Percentiles rank a stretch among this genome's conserved stretches.
These are phyloP conservation scores for Apolygus lucorum DNA, from an alignment of 1,140 invertebrate genomes.

Conservation along the genomic window DNA sequence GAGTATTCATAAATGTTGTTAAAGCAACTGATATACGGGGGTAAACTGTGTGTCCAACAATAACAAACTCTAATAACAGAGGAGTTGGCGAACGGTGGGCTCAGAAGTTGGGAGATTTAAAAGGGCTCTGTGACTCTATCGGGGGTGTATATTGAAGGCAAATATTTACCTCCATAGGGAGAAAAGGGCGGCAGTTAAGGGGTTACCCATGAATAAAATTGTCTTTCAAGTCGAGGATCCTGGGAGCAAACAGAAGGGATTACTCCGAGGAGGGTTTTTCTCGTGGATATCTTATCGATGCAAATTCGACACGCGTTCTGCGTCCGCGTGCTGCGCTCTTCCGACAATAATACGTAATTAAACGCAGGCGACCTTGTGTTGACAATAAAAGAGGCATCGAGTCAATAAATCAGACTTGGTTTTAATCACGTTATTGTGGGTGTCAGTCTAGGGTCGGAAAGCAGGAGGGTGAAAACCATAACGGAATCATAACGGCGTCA, in stretches of 20 bases:
- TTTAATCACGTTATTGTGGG: constrained; percentile 16
- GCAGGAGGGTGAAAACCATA: no score
- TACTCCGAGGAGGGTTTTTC: background rate
- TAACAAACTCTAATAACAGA: constrained; percentile 14
- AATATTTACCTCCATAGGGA: constrained; percentile 27
- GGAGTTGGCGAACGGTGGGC: background rate
- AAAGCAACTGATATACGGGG: constrained; percentile 5
- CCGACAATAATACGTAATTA: constrained; percentile 18
- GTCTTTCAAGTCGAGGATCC: constrained; percentile 11
- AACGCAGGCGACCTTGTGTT: constrained; percentile 20
- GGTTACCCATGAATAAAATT: constrained; percentile 25
- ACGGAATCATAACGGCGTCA: constrained; percentile 11
- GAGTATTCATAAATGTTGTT: constrained; percentile 6
- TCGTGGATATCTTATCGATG: background rate
- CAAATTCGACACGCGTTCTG: background rate
- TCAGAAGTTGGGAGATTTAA: background rate
- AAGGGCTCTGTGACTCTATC: background rate
- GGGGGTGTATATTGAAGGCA: constrained; percentile 16
- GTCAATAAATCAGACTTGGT: constrained; percentile 9
- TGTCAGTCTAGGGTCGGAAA: constrained; percentile 2
- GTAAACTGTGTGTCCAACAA: constrained; percentile 19
- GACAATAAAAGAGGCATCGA: no score
- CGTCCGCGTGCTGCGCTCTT: background rate
- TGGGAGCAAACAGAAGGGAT: background rate
- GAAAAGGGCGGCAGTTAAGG: background rate